Conservation (phyloP, 64 coral and sea anemone genomes). For the Montipora efflorescens region DNA sequence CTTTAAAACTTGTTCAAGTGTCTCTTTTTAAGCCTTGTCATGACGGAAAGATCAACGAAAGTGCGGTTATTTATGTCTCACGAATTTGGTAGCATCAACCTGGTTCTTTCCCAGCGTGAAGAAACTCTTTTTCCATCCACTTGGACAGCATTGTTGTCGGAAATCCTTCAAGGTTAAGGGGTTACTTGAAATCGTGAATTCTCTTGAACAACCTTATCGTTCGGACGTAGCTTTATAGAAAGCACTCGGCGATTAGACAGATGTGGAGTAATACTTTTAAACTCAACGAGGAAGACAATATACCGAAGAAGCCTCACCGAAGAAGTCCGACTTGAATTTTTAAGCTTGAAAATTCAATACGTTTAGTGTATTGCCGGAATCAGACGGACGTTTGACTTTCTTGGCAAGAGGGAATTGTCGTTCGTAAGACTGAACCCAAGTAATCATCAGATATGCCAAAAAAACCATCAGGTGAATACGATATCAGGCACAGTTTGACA, state of each 20-base stretch:
- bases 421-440: not conserved
- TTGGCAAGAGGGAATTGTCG: not conserved
- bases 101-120: slow-evolving; percentile 26
- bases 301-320: not conserved
- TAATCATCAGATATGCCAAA: not conserved
- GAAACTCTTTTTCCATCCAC: not conserved
- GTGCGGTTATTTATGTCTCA: not conserved
- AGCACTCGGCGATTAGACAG: not conserved
- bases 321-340: not conserved
- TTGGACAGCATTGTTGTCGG: not conserved
- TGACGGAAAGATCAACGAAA: not conserved
- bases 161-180: not conserved
- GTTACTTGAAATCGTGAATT: not conserved
- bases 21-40: not conserved
- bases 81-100: not conserved
- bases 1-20: not conserved
- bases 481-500: not conserved
- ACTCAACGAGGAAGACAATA: not conserved
- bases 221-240: not conserved
- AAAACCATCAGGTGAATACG: not conserved
- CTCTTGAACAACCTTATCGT: not conserved
- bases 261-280: not conserved
- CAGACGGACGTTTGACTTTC: not conserved
- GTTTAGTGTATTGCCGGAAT: not conserved
- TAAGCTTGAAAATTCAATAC: not conserved